These are phyloP conservation scores for Ptilorrhoa leucosticta DNA, from an alignment of 2,113 vertebrate genomes.

Conservation along the genomic window DNA sequence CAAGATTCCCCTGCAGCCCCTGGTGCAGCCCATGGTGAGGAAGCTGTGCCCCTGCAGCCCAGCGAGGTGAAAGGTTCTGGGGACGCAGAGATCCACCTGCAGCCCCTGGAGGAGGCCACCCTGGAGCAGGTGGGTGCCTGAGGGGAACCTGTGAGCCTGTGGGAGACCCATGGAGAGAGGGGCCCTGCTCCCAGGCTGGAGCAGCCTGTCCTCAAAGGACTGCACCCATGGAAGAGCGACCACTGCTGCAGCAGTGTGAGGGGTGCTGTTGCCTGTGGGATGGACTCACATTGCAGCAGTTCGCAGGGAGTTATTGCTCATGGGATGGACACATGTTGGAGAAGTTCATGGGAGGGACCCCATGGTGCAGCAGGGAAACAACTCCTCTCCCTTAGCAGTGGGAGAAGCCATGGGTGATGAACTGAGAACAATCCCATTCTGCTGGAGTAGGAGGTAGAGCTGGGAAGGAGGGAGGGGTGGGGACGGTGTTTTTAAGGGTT, in stretches of 20 bases:
- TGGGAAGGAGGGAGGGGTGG: not conserved
- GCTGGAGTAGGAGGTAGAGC: not conserved
- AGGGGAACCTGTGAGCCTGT: not conserved
- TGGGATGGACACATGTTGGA: too few relatives aligned
- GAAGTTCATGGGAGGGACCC: not conserved
- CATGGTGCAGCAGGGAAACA: not conserved
- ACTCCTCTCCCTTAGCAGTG: not conserved
- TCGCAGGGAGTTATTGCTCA: not conserved
- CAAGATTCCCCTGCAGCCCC: not conserved
- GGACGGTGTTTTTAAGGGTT: not conserved
- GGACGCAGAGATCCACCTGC: not conserved
- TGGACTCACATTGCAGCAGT: not conserved
- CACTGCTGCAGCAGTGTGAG: too few relatives aligned
- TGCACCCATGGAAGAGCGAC: too few relatives aligned
- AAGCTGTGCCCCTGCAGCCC: not conserved
- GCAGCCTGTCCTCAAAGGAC: too few relatives aligned
- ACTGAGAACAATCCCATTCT: not conserved
- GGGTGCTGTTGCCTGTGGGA: too few relatives aligned
- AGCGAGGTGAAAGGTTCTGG: not conserved
- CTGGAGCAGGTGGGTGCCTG: not conserved
- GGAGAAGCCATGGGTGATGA: not conserved
- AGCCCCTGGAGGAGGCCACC: not conserved
- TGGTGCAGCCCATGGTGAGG: not conserved
- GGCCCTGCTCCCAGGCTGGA: not conserved
- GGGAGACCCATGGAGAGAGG: not conserved